Evolutionary conservation across 2,888 invertebrate species (phyloP), one percentile per base, ranked within the genome.

Genomic region (Balanococcus diminutus): DNA sequence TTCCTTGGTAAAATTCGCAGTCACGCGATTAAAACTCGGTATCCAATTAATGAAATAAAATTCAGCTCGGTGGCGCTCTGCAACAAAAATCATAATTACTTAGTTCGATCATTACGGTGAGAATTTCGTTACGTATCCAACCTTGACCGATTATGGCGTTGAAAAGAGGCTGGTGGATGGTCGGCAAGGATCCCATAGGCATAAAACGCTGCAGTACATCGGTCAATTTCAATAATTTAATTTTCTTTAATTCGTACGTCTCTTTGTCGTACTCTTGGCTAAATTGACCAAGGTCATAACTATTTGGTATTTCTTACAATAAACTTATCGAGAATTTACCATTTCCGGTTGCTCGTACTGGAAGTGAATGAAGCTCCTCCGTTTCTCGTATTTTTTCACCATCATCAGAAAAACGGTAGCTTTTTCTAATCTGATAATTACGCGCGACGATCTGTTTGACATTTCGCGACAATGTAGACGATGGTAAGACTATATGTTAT

Each of bases 221-320:
- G 75, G 75, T 75, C 32, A 75, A 75, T 75, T 75, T 75, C 32
- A 22, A 36, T 75, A 75, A 75, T 75, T 75, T 75, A 75, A 75
- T 75, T 75, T 75, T 75, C 75, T 75, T 75, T 75, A 75, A 75
- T 75, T 75, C 75, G 31, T 16, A n/a, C n/a, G 31, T 31, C 67
- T 67, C 32, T 75, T n/a, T 32, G 32, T 19, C n/a, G n/a, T 75
- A 75, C 31, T 32, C 28, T 32, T 11, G n/a, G 32, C 36, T 25
- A 25, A 75, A 75, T 75, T 75, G 75, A 75, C 75, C 32, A 75
- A 75, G 75, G 75, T 75, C 75, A 75, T 75, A 75, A 75, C 75
- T 32, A 75, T 75, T 75, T 16, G n/a, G 14, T 75, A 75, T 75
- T 75, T 32, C 75, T 75, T 75, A 32, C 2, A 32, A 16, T 6